A percentile compares a stretch with the other conserved stretches of the same genome.
These are phyloP conservation scores for Ephestia elutella DNA, from an alignment of 1,140 invertebrate species.

Conservation along the genomic window DNA sequence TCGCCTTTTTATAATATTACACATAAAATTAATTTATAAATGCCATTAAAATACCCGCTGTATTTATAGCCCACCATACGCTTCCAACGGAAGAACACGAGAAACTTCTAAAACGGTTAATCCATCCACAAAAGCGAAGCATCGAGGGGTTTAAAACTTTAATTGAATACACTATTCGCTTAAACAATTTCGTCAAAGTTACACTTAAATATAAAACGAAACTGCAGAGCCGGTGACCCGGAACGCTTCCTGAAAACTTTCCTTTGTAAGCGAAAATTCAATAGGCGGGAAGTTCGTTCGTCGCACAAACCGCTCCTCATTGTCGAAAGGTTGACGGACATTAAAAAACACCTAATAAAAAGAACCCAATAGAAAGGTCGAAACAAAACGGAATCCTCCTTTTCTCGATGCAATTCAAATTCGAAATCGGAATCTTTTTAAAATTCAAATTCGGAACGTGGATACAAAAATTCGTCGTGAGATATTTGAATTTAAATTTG, in stretches of 20 bases:
- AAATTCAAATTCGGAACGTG: constrained; percentile 38
- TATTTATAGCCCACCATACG: not conserved
- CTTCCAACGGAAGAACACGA: not conserved
- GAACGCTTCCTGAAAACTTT: constrained; percentile 54
- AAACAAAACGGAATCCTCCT: constrained; percentile 9
- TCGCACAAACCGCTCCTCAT: constrained; percentile 25
- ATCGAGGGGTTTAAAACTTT: constrained; percentile 34
- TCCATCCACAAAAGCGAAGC: constrained; percentile 14
- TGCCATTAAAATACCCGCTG: constrained; percentile 7
- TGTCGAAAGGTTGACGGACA: constrained; percentile 35
- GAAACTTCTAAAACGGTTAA: constrained; percentile 8
- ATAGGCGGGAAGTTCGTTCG: constrained; percentile 50
- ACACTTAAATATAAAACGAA: constrained; percentile 46
- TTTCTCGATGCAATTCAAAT: constrained; percentile 23
- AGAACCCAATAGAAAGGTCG: not conserved
- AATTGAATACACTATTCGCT: constrained; percentile 55
- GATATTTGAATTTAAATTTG: constrained; percentile 52
- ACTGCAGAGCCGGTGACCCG: constrained; percentile 30
- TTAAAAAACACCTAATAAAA: constrained; percentile 22
- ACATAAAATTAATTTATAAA: constrained; percentile 34
- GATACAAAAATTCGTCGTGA: constrained; percentile 28
- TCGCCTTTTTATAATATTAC: constrained; percentile 41
- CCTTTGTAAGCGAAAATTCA: constrained; percentile 57
- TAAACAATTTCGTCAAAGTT: constrained; percentile 55
- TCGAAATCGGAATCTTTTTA: constrained; percentile 29